Conservation (phyloP, 2,113 vertebrate genomes). For the Hippocampus zosterae region DNA sequence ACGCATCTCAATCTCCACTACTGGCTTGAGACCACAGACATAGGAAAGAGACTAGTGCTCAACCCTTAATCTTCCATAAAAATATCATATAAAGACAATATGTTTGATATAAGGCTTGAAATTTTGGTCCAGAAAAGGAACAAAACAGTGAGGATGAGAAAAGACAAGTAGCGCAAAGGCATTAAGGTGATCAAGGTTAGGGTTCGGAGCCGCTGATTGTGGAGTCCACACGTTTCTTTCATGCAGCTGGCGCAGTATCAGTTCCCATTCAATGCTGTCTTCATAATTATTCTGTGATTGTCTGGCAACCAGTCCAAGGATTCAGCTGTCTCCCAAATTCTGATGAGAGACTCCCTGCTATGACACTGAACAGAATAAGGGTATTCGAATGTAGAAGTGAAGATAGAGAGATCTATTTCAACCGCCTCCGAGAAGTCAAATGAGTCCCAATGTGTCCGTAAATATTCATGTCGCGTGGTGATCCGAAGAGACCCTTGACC, state of each 20-base stretch:
- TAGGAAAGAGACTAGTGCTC: constrained; percentile 41
- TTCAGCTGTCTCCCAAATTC: background rate
- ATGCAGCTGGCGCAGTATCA: background rate
- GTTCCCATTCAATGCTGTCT: background rate
- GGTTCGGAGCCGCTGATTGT: constrained; percentile 11
- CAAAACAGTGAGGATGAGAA: background rate
- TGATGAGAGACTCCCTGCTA: background rate
- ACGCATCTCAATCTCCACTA: constrained; percentile 58
- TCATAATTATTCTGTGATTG: background rate
- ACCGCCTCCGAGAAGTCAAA: constrained; percentile 52
- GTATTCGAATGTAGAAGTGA: constrained; percentile 9
- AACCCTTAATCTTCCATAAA: constrained; percentile 37
- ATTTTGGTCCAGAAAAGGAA: background rate
- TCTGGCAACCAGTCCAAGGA: background rate
- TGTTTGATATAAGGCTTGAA: background rate
- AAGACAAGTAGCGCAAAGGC: constrained; percentile 5
- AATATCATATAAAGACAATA: constrained; percentile 3
- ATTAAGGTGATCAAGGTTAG: constrained; percentile 36
- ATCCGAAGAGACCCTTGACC: background rate
- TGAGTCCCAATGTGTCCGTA: constrained; percentile 66
- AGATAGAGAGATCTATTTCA: constrained; percentile 24
- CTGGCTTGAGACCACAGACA: constrained; percentile 41
- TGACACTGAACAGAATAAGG: constrained; percentile 1
- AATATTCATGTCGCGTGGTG: constrained; percentile 67
- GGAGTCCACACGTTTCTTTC: background rate